Evolutionary conservation across 2,797 vertebrate species (phyloP).

Genomic region (Meriones psammophilus): DNA sequence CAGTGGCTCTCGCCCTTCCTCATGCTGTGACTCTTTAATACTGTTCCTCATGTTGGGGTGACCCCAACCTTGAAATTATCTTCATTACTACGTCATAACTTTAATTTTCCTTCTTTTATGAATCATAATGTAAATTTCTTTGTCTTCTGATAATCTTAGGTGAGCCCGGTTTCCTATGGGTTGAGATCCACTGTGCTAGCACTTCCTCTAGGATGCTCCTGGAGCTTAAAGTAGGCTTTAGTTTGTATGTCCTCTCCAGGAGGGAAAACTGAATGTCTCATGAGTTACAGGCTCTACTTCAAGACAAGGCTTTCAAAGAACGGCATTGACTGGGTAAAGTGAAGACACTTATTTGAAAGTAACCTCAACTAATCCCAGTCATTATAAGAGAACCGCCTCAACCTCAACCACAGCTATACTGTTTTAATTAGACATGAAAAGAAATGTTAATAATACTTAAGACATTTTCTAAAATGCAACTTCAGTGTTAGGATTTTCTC

Average conservation of each 20-base stretch:
- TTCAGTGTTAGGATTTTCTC: background rate
- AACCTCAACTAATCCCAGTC: background rate
- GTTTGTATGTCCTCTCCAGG: background rate
- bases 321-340: background rate
- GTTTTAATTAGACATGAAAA: constrained; percentile 57
- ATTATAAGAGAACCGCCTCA: background rate
- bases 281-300: background rate
- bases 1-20: background rate
- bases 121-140: background rate
- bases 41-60: background rate
- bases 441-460: background rate
- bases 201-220: constrained; percentile 20
- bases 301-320: background rate
- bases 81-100: background rate
- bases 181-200: background rate
- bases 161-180: background rate
- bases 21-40: background rate
- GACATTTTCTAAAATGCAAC: constrained; percentile 44
- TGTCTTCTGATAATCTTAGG: background rate
- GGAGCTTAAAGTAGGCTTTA: background rate
- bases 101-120: background rate
- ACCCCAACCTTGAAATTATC: background rate
- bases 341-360: background rate
- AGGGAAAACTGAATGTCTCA: background rate
- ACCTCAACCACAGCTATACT: constrained; percentile 3